A percentile compares a stretch with the other conserved stretches of the same genome.
These are phyloP conservation scores for Lasioglossum morio DNA, from an alignment of 2,888 invertebrate species.

Conservation along the genomic window DNA sequence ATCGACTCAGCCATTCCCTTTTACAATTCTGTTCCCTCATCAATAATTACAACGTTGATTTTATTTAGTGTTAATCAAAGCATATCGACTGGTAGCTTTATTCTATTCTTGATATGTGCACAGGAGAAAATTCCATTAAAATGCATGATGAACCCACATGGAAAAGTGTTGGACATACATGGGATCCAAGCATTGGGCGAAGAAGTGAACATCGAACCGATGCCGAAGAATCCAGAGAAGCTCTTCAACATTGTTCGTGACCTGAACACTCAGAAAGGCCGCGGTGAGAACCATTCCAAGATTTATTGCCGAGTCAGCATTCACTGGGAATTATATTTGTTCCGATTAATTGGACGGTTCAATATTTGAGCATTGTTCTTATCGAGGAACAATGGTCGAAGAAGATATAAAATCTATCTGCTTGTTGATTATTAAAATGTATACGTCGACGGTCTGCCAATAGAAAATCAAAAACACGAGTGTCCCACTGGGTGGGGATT, in stretches of 20 bases:
- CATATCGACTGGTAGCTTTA: background rate
- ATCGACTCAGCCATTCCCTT: background rate
- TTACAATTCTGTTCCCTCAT: background rate
- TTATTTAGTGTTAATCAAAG: too few relatives aligned
- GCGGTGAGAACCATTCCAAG: constrained; percentile 86
- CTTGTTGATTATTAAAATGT: background rate
- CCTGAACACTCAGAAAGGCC: constrained; percentile 91
- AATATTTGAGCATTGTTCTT: constrained; percentile 1
- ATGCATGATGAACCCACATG: constrained; percentile 91
- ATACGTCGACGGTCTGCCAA: background rate
- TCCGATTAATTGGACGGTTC: background rate
- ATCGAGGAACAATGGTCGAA: background rate
- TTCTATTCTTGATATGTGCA: background rate
- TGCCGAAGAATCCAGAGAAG: constrained; percentile 89
- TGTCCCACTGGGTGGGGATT: background rate
- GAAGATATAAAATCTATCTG: background rate
- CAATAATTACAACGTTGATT: too few relatives aligned
- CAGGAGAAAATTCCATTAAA: constrained; percentile 87
- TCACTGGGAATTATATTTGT: background rate
- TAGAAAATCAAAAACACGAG: background rate
- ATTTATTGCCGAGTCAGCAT: background rate
- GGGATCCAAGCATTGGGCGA: constrained; percentile 88
- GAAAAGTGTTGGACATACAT: constrained; percentile 89
- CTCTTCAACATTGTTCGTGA: constrained; percentile 92
- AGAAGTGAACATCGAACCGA: constrained; percentile 87